A percentile compares a stretch with the other conserved stretches of the same genome.
Evolutionary conservation across 2,797 vertebrate genomes (phyloP).

Genomic region (Zenarchopterus dispar): DNA sequence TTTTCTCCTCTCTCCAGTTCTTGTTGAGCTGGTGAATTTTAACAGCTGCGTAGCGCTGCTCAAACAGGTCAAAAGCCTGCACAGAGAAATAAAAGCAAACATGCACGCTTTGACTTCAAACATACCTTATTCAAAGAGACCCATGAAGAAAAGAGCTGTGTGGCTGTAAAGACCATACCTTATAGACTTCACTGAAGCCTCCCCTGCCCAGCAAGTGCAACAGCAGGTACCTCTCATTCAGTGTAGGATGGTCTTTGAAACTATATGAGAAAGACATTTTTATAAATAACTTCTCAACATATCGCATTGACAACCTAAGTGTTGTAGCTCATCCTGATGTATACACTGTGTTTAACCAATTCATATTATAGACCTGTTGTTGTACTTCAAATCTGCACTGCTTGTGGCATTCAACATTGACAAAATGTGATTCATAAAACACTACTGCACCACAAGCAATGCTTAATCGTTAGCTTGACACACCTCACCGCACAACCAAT

Average conservation of each 20-base stretch:
- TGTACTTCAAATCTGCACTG: too few relatives aligned
- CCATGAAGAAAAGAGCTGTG: too few relatives aligned
- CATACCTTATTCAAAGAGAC: not conserved
- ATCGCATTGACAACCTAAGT: too few relatives aligned
- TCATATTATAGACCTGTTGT: too few relatives aligned
- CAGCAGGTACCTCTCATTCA: slow-evolving; percentile 98
- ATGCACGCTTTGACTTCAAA: slow-evolving; percentile 4
- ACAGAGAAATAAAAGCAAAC: slow-evolving; percentile 26
- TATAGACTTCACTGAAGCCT: slow-evolving; percentile 99
- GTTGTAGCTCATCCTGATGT: too few relatives aligned
- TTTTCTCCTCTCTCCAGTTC: slow-evolving; percentile 99
- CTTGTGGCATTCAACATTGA: too few relatives aligned
- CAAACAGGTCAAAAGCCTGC: slow-evolving; percentile 98
- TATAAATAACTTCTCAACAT: not conserved
- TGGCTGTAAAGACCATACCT: slow-evolving; percentile 75
- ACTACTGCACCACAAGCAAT: too few relatives aligned
- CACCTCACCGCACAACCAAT: too few relatives aligned
- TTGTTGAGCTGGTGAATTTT: slow-evolving; percentile 99
- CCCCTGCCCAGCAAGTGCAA: slow-evolving; percentile 97
- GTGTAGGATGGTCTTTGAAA: slow-evolving; percentile 98
- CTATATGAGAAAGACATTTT: slow-evolving; percentile 67
- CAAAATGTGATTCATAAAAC: too few relatives aligned
- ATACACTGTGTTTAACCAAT: too few relatives aligned
- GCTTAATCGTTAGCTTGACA: too few relatives aligned
- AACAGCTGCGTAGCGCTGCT: slow-evolving; percentile 98